phyloP scores from a whole-genome alignment of 2,113 vertebrate genomes.

The Eptesicus fuscus region DNA sequence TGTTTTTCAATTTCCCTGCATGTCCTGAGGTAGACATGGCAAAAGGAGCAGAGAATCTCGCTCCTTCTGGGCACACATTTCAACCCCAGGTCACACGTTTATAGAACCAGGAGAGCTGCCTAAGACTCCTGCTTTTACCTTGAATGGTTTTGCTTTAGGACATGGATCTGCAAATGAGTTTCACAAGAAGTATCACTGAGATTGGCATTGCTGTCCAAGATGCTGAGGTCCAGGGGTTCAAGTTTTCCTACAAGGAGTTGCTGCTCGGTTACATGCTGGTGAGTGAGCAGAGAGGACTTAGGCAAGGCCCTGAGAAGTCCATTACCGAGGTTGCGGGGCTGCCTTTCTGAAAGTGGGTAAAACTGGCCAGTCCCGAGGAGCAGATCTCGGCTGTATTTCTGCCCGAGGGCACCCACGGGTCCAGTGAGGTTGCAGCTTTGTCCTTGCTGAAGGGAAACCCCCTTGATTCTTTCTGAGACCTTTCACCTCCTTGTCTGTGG shows the following conservation, averaged over 20 bases:
- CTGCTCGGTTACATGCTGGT: conserved; percentile 68
- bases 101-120: background rate
- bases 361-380: background rate
- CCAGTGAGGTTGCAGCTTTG: background rate
- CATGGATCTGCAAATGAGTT: conserved; percentile 73
- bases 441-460: background rate
- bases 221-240: conserved; percentile 38
- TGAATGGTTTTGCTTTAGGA: conserved; percentile 57
- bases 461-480: background rate
- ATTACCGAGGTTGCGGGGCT: background rate
- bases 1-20: background rate
- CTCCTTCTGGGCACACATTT: background rate
- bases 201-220: conserved; percentile 66
- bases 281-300: background rate
- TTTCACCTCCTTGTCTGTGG: background rate
- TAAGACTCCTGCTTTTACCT: background rate
- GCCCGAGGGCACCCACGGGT: background rate
- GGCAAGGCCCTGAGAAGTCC: background rate
- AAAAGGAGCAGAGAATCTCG: background rate
- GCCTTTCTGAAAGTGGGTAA: background rate
- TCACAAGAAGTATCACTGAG: conserved; percentile 68
- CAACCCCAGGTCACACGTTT: background rate
- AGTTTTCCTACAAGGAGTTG: conserved; percentile 61
- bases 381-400: background rate
- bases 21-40: background rate